Base-by-base conservation (phyloP, 1,140 invertebrate species). In the Trialeurodes vaporariorum region DNA sequence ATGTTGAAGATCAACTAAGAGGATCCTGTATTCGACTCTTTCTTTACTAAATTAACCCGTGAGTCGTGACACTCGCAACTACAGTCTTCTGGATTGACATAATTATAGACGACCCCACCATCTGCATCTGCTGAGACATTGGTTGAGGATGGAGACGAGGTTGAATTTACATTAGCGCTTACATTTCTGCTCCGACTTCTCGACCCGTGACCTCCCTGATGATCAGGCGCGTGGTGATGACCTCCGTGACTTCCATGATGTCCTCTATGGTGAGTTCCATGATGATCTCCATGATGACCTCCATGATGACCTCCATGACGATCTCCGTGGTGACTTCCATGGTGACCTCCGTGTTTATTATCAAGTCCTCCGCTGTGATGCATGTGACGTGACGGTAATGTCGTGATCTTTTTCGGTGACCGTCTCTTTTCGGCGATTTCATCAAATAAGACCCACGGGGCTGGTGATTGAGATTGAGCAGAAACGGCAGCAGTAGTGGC, bases 361-460 rank as follows among this genome's bases (percentile, higher is more conserved):
- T n/a, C n/a, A n/a, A n/a, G n/a, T n/a, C n/a, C n/a, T n/a, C n/a
- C n/a, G n/a, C n/a, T n/a, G n/a, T n/a, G n/a, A n/a, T n/a, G n/a
- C n/a, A n/a, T n/a, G 27, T 66, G 73, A 64, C 77, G 68, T 70
- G 78, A 78, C 2, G 89, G 89, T 71, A 92, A 82, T 11, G 88
- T 90, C 72, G 90, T 89, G 70, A 92, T 91, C 66, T 88, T 81
- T 77, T 89, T 90, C 13, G 90, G 87, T 62, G 85, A 81, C 76
- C 90, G 90, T 23, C 87, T 80, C 70, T 85, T 83, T 76, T 92
- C 90, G 0, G 90, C 90, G 64, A 92, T 86, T 72, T 92, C 90
- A 76, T 91, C 88, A 74, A 92, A 92, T 74, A 91, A 90, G 27
- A 93, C 88, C 91, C 91, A 93, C 65, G 86, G 85, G 0, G 76